Conservation (phyloP, 2,113 vertebrate species). For the Gavia stellata region DNA sequence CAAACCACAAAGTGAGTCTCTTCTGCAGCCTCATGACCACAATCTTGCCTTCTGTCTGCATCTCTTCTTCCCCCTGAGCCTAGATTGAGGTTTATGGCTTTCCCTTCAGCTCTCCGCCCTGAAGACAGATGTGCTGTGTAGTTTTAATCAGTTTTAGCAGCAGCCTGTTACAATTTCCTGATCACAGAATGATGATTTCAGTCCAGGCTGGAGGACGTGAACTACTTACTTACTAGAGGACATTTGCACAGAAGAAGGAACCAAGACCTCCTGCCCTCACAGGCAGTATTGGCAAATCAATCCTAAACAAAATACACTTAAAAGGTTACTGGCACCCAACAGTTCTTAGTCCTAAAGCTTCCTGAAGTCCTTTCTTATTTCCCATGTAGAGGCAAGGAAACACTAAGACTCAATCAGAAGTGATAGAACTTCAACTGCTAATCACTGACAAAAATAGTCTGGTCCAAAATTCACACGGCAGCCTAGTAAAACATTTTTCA, state of each 20-base stretch:
- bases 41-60: not conserved
- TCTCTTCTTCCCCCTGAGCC: not conserved
- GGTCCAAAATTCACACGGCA: not conserved
- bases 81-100: not conserved
- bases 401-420: not conserved
- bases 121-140: not conserved
- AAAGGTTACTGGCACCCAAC: not conserved
- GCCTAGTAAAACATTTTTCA: not conserved
- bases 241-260: not conserved
- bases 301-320: not conserved
- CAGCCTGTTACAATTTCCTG: not conserved
- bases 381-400: not conserved
- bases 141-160: not conserved
- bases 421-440: not conserved
- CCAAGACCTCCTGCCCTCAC: not conserved
- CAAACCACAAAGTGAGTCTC: not conserved
- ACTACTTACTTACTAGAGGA: not conserved
- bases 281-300: not conserved
- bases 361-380: not conserved
- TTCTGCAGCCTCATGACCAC: not conserved
- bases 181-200: not conserved
- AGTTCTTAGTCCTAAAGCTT: not conserved
- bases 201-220: not conserved
- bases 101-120: not conserved
- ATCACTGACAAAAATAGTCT: not conserved